Evolutionary conservation across 2,888 invertebrate genomes (phyloP).

Genomic region (Eilema sororculum): DNA sequence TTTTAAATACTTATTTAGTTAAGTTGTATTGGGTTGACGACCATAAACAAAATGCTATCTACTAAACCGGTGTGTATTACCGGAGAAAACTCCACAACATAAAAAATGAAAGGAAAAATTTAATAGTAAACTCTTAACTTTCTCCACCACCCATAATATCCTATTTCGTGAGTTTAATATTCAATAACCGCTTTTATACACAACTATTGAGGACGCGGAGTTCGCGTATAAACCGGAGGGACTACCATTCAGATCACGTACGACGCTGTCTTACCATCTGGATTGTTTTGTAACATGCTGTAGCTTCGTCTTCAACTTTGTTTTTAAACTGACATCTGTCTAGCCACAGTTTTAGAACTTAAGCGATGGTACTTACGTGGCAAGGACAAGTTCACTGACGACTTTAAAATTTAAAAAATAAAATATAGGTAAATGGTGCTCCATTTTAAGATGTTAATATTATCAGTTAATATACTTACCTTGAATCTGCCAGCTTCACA

Average conservation of each 20-base stretch:
- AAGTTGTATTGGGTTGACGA: not conserved
- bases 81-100: slow-evolving; percentile 27
- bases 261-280: slow-evolving; percentile 79
- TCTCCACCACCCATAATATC: slow-evolving; percentile 54
- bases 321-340: slow-evolving; percentile 74
- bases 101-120: slow-evolving; percentile 35
- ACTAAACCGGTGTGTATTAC: slow-evolving; percentile 5
- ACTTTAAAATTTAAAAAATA: slow-evolving; percentile 31
- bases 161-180: slow-evolving; percentile 71
- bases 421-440: slow-evolving; percentile 25
- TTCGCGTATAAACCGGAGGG: slow-evolving; percentile 25
- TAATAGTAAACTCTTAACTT: slow-evolving; percentile 57
- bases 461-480: not conserved
- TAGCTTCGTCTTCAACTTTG: slow-evolving; percentile 70
- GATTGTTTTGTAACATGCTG: slow-evolving; percentile 80
- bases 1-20: no score
- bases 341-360: slow-evolving; percentile 61
- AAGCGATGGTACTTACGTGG: slow-evolving; percentile 59
- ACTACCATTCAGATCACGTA: slow-evolving; percentile 74
- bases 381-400: slow-evolving; percentile 33
- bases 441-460: slow-evolving; percentile 7
- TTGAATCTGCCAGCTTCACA: not conserved
- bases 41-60: not conserved
- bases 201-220: slow-evolving; percentile 60
- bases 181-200: slow-evolving; percentile 71